A percentile compares a stretch with the other conserved stretches of the same genome.
phyloP scores from a whole-genome alignment of 2,888 invertebrate species.

The Tetragnatha montana region DNA sequence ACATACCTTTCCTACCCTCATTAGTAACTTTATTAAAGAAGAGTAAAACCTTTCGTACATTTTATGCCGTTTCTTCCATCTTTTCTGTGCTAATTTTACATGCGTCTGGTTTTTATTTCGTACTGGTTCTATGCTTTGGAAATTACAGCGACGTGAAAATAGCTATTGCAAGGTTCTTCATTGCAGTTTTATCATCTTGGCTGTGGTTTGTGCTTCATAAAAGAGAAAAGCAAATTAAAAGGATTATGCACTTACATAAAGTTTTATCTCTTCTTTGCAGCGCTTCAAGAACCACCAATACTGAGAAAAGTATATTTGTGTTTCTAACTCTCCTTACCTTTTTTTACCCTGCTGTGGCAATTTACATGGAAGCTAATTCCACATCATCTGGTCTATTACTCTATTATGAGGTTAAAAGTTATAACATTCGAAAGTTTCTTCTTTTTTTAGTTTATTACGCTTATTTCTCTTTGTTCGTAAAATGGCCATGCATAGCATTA shows the following conservation, averaged over 20 bases:
- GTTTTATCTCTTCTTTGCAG: background rate
- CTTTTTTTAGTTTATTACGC: background rate
- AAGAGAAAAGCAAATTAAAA: background rate
- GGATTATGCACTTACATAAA: background rate
- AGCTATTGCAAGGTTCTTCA: background rate
- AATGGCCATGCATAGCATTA: background rate
- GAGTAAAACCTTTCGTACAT: background rate
- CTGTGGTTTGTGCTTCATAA: background rate
- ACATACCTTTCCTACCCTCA: background rate
- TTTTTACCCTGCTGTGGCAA: background rate
- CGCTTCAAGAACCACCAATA: background rate
- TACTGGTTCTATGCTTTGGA: background rate
- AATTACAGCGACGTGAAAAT: background rate
- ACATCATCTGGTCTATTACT: background rate
- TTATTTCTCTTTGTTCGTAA: slow-evolving; percentile 1
- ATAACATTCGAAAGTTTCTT: background rate
- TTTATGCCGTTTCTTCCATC: background rate
- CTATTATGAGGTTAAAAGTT: background rate
- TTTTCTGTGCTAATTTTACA: background rate
- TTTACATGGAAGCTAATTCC: background rate
- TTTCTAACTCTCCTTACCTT: background rate
- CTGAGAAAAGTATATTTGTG: background rate
- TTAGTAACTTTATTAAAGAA: background rate
- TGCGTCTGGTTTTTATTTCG: background rate
- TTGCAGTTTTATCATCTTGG: background rate